A percentile compares a stretch with the other conserved stretches of the same genome.
Evolutionary conservation across 2,888 invertebrate genomes (phyloP).

Genomic region (Lycaena phlaeas): DNA sequence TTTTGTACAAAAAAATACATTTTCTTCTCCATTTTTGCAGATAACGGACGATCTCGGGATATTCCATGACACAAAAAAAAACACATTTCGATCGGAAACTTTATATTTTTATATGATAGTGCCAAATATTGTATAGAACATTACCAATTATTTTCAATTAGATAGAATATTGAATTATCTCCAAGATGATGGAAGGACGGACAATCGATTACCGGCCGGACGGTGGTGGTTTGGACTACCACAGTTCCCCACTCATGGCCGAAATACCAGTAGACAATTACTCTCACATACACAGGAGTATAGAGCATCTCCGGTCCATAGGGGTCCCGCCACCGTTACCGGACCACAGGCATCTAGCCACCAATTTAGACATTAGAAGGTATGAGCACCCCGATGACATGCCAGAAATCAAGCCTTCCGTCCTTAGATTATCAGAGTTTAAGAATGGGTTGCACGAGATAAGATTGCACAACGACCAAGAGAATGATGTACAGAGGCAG

Average conservation of each 20-base stretch:
- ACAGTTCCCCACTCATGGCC: conserved; percentile 78
- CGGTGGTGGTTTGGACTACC: conserved; percentile 77
- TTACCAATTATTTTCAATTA: conserved; percentile 33
- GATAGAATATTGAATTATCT: conserved; percentile 45
- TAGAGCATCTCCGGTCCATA: conserved; percentile 76
- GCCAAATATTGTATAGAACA: conserved; percentile 55
- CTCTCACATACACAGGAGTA: conserved; percentile 77
- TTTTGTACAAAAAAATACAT: conserved; percentile 3
- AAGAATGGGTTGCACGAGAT: conserved; percentile 62
- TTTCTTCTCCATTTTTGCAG: conserved; percentile 35
- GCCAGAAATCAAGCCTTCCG: conserved; percentile 66
- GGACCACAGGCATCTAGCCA: conserved; percentile 59
- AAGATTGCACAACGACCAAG: conserved; percentile 54
- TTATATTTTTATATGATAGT: conserved; percentile 65
- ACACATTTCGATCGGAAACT: conserved; percentile 36
- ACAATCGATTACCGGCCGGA: conserved; percentile 69
- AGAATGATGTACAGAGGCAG: conserved; percentile 59
- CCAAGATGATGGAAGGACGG: conserved; percentile 71
- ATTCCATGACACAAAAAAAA: conserved; percentile 61
- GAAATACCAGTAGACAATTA: conserved; percentile 79
- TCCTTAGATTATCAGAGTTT: conserved; percentile 63
- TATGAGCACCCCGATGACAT: conserved; percentile 66
- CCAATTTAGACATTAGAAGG: conserved; percentile 60
- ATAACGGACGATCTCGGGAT: conserved; percentile 59
- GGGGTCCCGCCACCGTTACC: conserved; percentile 68